Evolutionary conservation across 2,888 invertebrate species (phyloP), one percentile per base, ranked within the genome.

Genomic region (Stenotaenia linearis): DNA sequence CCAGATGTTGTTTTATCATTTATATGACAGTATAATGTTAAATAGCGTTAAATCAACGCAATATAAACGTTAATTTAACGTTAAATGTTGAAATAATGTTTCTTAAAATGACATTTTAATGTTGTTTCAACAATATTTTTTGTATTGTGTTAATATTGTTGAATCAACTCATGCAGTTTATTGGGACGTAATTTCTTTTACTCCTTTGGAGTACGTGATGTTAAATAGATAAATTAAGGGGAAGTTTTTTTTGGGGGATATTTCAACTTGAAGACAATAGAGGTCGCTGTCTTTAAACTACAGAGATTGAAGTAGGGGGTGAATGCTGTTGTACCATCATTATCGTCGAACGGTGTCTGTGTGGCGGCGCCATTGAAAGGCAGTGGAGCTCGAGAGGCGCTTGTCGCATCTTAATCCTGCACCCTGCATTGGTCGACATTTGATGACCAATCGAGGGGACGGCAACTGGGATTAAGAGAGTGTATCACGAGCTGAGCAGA

Each of bases 391-490:
- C 61, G 61, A 61, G 61, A 25, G 61, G 61, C 61, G 61, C 61
- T 61, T 61, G 61, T 61, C 61, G 61, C 61, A 61, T 61, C 61
- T 61, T 61, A 61, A 61, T 61, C 61, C 61, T 61, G 61, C 61
- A 61, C 61, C 61, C 61, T 61, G 61, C 10, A 61, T 61, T 61
- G 61, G 61, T 61, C 61, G 61, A 61, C 61, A 61, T 61, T 61
- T 61, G 61, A 61, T 61, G 61, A 61, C 61, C 61, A 61, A 61
- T 61, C 61, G 61, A 61, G 61, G 61, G 61, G 61, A 61, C 61
- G 61, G 61, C 61, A 61, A 61, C 61, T 61, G 61, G 61, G 61
- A 61, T 61, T 61, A 61, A 61, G 61, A 61, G 61, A 61, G 61
- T 61, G 61, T 61, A 61, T 61, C 61, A 28, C 61, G 61, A 61